Evolutionary conservation across 2,113 vertebrate species (phyloP), one percentile per base, ranked within the genome.

Genomic region (Tachysurus vachellii): DNA sequence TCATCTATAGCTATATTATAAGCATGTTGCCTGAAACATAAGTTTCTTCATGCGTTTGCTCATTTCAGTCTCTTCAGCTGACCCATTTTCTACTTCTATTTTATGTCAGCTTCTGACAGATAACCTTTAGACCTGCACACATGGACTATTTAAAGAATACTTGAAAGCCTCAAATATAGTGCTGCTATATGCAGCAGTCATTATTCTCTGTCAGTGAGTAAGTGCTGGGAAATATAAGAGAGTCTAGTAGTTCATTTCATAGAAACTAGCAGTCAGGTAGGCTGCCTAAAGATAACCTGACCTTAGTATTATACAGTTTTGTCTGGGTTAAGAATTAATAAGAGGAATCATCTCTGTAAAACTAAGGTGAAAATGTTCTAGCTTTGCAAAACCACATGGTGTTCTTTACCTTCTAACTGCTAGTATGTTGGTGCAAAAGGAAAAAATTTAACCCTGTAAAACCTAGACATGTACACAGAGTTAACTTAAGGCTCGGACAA

Each of bases 51-150:
- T 50, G 57, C 1, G 14, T 68, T 28, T 84, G 66, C 68, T 84
- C 53, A 59, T 47, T 59, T 85, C 47, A 54, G n/a, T 53, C 75
- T 85, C 17, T 36, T 64, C 59, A 42, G 26, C 59, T 85, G 84
- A 85, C 75, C 84, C 62, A 79, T 66, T 85, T 85, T 66, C 31
- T 14, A 66, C 83, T 59, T 53, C 66, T 61, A 23, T 64, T 62
- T 64, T 85, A 61, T 81, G 84, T 62, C 61, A 85, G 26, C n/a
- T 59, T 85, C 62, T 80, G 84, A 68, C 61, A 66, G 84, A 85
- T 85, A 66, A 80, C 84, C 59, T 77, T 66, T 85, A 75, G 36
- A 85, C 68, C 83, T n/a, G 44, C 64, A 57, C 54, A 73, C 83
- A 53, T 28, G 68, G 54, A 73, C 83, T 85, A 85, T 66, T 85